A percentile compares a stretch with the other conserved stretches of the same genome.
phyloP scores from a whole-genome alignment of 2,113 vertebrate species.

The Tichodroma muraria region DNA sequence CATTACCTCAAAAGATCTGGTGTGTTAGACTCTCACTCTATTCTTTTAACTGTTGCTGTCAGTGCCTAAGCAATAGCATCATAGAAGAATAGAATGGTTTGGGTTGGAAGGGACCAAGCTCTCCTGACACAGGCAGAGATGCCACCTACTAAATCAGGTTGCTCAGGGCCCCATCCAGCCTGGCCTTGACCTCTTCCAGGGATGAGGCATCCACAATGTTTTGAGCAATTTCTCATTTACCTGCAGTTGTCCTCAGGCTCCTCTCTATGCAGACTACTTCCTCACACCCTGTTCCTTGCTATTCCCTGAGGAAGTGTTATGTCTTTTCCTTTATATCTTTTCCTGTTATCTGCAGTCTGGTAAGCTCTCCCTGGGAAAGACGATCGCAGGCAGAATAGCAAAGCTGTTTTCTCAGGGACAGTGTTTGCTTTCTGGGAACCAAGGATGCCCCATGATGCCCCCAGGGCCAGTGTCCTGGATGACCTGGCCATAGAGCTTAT shows the following conservation, averaged over 20 bases:
- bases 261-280: background rate
- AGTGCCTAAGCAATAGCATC: background rate
- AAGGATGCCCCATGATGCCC: background rate
- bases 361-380: background rate
- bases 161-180: background rate
- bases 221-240: background rate
- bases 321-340: background rate
- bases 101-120: background rate
- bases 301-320: background rate
- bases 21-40: background rate
- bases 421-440: background rate
- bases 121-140: background rate
- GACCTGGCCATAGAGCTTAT: background rate
- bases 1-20: background rate
- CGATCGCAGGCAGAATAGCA: background rate
- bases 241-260: background rate
- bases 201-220: background rate
- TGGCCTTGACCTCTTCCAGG: background rate
- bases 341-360: background rate
- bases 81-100: background rate
- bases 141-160: background rate
- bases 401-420: background rate
- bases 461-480: background rate
- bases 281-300: accelerated
- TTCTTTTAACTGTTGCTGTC: background rate